phyloP scores from a whole-genome alignment of 2,888 invertebrate genomes.

The Leucophenga maculata region DNA sequence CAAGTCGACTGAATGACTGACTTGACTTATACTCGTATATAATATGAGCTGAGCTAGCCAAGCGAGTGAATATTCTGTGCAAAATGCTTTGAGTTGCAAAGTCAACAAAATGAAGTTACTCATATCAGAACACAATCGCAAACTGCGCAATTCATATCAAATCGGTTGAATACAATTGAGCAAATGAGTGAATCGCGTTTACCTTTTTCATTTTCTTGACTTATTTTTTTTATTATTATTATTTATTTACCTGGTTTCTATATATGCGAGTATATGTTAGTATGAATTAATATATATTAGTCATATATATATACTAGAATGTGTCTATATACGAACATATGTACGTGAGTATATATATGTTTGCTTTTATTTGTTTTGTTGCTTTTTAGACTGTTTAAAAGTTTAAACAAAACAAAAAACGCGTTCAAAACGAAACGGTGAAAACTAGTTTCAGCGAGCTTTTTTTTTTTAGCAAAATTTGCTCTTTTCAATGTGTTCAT shows the following conservation, averaged over 20 bases:
- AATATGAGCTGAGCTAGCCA: neutral
- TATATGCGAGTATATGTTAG: neutral
- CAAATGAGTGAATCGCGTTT: conserved; percentile 18
- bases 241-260: neutral
- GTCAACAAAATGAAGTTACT: neutral
- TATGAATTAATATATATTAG: no score
- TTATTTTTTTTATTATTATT: neutral
- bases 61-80: neutral
- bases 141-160: conserved; percentile 25
- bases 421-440: no score
- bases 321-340: no score
- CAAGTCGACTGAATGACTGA: neutral
- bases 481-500: no score
- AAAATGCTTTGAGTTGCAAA: neutral
- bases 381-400: no score
- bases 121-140: neutral
- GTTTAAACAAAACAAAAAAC: no score
- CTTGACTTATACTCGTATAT: neutral
- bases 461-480: no score
- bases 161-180: no score
- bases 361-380: neutral
- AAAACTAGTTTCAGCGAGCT: no score
- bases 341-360: neutral
- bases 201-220: neutral
- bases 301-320: no score